Evolutionary conservation across 2,113 vertebrate species (phyloP), one percentile per base, ranked within the genome.

Genomic region (Ursus arctos): DNA sequence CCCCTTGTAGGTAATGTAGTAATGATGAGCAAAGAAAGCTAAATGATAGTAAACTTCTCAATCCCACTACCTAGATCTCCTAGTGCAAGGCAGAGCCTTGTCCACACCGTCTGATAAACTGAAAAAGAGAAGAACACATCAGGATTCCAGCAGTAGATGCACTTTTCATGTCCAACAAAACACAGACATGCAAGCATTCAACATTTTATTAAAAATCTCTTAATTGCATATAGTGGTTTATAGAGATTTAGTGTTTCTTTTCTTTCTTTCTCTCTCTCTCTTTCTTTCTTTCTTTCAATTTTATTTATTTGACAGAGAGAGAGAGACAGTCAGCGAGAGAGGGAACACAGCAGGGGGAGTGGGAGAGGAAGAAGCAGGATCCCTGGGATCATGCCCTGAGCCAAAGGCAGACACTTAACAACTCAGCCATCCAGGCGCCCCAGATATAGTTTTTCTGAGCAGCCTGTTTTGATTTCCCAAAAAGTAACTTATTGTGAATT

Each of bases 381-480:
- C 43, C 43, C 43, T 43, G 43, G 43, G 43, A 43, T 43, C 43
- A 43, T 43, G 43, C 43, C 43, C 43, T 43, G 43, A 43, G 43
- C 43, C 43, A 43, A 43, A 43, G 43, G 43, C 43, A 43, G 43
- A 43, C 43, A 43, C 43, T 43, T 43, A 43, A 43, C 43, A 43
- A 43, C 43, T 43, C 5, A 43, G 43, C 43, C 43, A 43, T 5
- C 43, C 43, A 43, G 5, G 43, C 43, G 43, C 43, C 6, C 43
- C 43, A 61, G 40, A 76, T 47, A 92, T 92, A 91, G 83, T 85
- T 91, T 80, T 82, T 77, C 72, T 76, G 33, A 91, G 14, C n/a
- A 36, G 71, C 86, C 65, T 94, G 15, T 96, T 77, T 4, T 91
- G 74, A 77, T n/a, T 96, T 86, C 28, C 51, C 28, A 31, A 85